A percentile compares a stretch with the other conserved stretches of the same genome.
Conservation (phyloP, 1,140 invertebrate genomes). For the Drosophila erecta region DNA sequence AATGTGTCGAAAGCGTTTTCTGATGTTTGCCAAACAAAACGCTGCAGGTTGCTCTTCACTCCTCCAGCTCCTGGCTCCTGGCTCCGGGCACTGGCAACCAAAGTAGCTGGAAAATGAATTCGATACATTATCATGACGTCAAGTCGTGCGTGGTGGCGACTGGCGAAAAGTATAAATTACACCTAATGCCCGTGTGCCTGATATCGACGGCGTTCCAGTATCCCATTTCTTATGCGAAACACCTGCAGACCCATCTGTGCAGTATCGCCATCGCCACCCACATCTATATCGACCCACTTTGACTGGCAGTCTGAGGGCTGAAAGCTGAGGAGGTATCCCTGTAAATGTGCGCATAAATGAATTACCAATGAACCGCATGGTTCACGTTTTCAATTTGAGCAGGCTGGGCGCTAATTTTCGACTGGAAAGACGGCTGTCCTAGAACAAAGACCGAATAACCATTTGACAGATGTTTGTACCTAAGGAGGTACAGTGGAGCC, state of each 20-base stretch:
- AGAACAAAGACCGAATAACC: slow-evolving; percentile 64
- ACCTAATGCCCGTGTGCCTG: slow-evolving; percentile 38
- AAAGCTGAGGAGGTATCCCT: slow-evolving; percentile 4
- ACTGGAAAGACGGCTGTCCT: slow-evolving; percentile 15
- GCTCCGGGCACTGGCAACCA: slow-evolving; percentile 59
- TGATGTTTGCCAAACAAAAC: slow-evolving; percentile 78
- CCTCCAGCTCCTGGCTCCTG: neutral
- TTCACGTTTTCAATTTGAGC: slow-evolving; percentile 78
- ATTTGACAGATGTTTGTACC: slow-evolving; percentile 61
- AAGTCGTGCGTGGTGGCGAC: slow-evolving; percentile 78
- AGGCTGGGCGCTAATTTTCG: slow-evolving; percentile 66
- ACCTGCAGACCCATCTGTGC: slow-evolving; percentile 53
- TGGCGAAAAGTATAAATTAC: slow-evolving; percentile 82
- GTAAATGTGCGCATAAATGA: slow-evolving; percentile 82
- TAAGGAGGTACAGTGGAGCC: slow-evolving; percentile 23
- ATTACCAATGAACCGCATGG: slow-evolving; percentile 81
- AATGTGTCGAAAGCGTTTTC: slow-evolving; percentile 79
- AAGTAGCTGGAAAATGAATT: slow-evolving; percentile 82
- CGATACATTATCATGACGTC: slow-evolving; percentile 81
- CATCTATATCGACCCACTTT: slow-evolving; percentile 1
- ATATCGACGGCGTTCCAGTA: slow-evolving; percentile 63
- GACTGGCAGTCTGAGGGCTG: neutral
- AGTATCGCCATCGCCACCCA: neutral
- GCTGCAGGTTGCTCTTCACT: slow-evolving; percentile 6
- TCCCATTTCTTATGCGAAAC: slow-evolving; percentile 77